Percentiles rank a stretch among this genome's conserved stretches.
Conservation (phyloP, 2,113 vertebrate species). For the Tringa solitaria region DNA sequence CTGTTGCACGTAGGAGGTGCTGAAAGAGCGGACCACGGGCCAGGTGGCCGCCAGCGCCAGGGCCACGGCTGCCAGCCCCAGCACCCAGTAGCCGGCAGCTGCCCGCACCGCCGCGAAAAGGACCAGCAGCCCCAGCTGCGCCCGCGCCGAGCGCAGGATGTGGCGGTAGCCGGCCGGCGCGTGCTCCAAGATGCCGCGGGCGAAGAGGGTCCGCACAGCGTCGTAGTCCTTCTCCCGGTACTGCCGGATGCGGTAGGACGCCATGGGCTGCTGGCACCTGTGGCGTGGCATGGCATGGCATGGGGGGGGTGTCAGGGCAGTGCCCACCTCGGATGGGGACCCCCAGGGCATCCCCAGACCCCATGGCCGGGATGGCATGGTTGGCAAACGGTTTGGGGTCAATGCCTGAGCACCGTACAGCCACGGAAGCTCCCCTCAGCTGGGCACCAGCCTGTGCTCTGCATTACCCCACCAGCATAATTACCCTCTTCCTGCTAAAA, state of each 20-base stretch:
- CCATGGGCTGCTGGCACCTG: neutral
- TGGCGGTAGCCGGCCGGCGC: neutral
- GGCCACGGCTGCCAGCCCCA: neutral
- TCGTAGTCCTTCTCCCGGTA: constrained; percentile 52
- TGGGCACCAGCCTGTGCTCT: neutral
- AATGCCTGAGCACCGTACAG: fast-evolving
- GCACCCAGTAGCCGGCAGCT: neutral
- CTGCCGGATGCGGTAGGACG: constrained; percentile 36
- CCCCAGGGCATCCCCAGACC: neutral
- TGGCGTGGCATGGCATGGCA: fast-evolving
- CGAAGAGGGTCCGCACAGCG: neutral
- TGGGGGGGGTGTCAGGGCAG: neutral
- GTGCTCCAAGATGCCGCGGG: constrained; percentile 29
- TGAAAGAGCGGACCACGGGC: neutral
- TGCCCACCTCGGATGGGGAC: fast-evolving
- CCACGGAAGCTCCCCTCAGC: fast-evolving
- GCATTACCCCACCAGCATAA: fast-evolving
- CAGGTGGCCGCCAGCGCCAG: neutral
- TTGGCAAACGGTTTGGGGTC: fast-evolving
- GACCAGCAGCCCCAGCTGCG: neutral
- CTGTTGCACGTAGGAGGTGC: neutral
- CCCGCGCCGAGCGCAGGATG: neutral
- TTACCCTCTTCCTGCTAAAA: neutral
- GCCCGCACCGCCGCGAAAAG: neutral
- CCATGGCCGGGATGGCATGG: fast-evolving